These are phyloP conservation scores for Theristicus caerulescens DNA, from an alignment of 2,113 vertebrate genomes.

Conservation along the genomic window DNA sequence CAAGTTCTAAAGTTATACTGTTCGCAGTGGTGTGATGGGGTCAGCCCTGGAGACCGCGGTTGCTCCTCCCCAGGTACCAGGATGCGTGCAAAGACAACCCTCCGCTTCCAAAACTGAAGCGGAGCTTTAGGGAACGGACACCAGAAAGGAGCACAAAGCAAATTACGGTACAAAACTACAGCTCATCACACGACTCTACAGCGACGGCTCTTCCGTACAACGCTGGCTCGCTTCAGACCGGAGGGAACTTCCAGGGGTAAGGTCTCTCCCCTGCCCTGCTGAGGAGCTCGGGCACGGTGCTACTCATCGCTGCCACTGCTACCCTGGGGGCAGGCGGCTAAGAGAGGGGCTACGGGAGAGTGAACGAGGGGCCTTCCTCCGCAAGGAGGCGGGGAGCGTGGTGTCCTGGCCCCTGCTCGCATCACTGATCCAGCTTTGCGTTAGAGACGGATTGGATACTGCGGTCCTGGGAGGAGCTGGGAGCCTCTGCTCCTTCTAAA, in stretches of 20 bases:
- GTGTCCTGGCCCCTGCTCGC: neutral
- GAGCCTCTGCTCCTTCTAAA: neutral
- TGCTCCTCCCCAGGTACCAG: neutral
- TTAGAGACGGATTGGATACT: neutral
- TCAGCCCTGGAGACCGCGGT: neutral
- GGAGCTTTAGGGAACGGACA: neutral
- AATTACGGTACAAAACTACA: neutral
- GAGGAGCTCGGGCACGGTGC: accelerated
- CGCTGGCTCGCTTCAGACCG: accelerated
- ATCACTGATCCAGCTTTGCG: accelerated
- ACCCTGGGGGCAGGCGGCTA: accelerated
- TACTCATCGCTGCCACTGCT: neutral
- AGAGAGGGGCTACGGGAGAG: neutral
- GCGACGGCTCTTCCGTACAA: neutral
- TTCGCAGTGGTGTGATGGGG: neutral
- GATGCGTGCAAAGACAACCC: neutral
- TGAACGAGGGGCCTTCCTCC: accelerated
- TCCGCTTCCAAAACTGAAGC: neutral
- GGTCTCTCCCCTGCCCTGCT: neutral
- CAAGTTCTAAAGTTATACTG: accelerated
- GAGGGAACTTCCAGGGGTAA: neutral
- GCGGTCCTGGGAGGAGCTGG: neutral
- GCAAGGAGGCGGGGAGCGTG: accelerated
- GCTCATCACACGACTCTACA: accelerated
- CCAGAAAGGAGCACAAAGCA: neutral